These are phyloP conservation scores for Hypotaenidia okinawae DNA, from an alignment of 2,797 vertebrate genomes.

Conservation along the genomic window DNA sequence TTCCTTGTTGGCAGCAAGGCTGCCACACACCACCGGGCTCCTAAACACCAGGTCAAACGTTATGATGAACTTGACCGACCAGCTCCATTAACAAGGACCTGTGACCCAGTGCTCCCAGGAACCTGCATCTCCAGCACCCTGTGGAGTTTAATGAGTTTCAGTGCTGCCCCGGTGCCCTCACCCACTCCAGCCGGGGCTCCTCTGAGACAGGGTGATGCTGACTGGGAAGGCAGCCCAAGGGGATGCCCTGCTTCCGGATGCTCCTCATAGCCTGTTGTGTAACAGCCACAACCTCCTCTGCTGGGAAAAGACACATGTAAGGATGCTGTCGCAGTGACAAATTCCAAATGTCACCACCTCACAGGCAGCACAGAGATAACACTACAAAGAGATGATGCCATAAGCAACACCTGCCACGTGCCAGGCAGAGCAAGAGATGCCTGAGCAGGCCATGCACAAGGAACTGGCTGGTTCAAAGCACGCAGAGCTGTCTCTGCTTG, in stretches of 20 bases:
- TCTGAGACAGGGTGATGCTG: background rate
- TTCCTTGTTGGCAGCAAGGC: background rate
- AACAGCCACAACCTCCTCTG: rapidly evolving
- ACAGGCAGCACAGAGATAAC: rapidly evolving
- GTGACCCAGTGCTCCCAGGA: background rate
- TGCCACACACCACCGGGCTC: conserved; percentile 28
- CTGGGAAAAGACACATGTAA: rapidly evolving
- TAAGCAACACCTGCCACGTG: rapidly evolving
- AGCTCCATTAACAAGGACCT: background rate
- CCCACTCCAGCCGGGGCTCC: background rate
- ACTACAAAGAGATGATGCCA: rapidly evolving
- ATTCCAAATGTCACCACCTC: too few species aligned
- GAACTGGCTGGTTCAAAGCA: too few species aligned
- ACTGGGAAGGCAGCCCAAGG: background rate
- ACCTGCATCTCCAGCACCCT: background rate
- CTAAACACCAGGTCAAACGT: conserved; percentile 27
- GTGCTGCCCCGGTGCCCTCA: background rate
- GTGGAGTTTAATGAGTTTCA: background rate
- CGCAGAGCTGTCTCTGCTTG: too few species aligned
- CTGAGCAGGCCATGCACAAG: background rate
- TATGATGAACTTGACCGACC: background rate
- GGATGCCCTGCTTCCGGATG: rapidly evolving
- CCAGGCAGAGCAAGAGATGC: background rate
- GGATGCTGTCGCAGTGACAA: background rate
- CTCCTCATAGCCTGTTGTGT: rapidly evolving